Evolutionary conservation across 2,113 vertebrate species (phyloP), one percentile per base, ranked within the genome.

Genomic region (Misgurnus mizolepis): DNA sequence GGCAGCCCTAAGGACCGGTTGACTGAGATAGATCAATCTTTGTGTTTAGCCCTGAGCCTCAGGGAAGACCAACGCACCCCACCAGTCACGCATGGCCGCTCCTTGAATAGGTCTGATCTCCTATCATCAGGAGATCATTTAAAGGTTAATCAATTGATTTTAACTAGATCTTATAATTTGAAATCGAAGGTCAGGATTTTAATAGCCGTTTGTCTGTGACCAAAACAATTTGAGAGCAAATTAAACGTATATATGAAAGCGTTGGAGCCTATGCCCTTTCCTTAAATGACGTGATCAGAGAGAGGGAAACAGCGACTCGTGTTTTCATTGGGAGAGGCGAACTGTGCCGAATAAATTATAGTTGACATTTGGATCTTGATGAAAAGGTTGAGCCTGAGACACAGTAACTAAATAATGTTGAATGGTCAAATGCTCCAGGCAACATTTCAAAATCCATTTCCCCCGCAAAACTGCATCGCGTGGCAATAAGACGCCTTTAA

Each of bases 351-450:
- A 84, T 85, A 85, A 89, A 90, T 84, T 69, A 70, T 15, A 49
- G 84, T 77, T 92, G 91, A 88, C 91, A 91, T 91, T 91, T 92
- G 87, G 83, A 87, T 81, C 84, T 83, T 89, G 90, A 90, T 89
- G 88, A 83, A 92, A 92, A 92, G 90, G 88, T 92, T 89, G 90
- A 89, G 87, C 45, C 62, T 39, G 85, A 87, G 83, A 86, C 87
- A 82, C 81, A 82, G 83, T 82, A 86, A 86, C 89, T 88, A 88
- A 91, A 89, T 86, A 60, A 85, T 89, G 88, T 88, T 85, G 88
- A 85, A 86, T 70, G 83, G 86, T 86, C 82, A 75, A 80, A 74
- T 56, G 88, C 91, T 79, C 79, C 68, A 83, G 91, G 90, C 88
- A 76, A 87, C 83, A 70, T 84, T 89, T 86, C 80, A 71, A 75